Conservation (phyloP, 2,888 invertebrate genomes). For the Lamellibrachia columna region DNA sequence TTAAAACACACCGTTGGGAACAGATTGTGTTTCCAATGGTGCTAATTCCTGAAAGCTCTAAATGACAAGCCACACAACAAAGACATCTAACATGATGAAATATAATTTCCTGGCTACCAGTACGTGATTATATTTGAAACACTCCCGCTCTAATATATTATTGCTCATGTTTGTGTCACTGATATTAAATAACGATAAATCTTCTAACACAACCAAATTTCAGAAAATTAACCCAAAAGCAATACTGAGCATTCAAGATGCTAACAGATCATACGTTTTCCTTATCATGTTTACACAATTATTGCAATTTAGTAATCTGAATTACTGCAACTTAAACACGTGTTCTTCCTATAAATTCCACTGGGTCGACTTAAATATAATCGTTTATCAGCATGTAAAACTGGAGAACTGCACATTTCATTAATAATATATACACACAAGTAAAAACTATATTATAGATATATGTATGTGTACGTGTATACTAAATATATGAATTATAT, state of each 20-base stretch:
- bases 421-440: slow-evolving; percentile 22
- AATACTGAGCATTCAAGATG: too few relatives aligned
- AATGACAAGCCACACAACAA: slow-evolving; percentile 20
- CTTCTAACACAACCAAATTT: background rate
- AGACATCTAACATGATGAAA: slow-evolving; percentile 18
- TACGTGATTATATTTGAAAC: background rate
- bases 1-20: background rate
- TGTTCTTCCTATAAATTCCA: too few relatives aligned
- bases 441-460: background rate
- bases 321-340: too few relatives aligned
- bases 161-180: background rate
- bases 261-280: too few relatives aligned
- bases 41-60: slow-evolving; percentile 19
- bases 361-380: background rate
- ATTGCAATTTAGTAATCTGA: too few relatives aligned
- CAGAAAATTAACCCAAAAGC: background rate
- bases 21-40: slow-evolving; percentile 17
- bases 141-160: background rate
- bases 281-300: too few relatives aligned
- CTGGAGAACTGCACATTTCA: slow-evolving; percentile 16
- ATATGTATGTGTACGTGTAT: background rate
- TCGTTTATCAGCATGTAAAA: slow-evolving; percentile 12
- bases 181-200: background rate
- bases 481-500: slow-evolving; percentile 23
- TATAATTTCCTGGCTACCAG: background rate